A percentile compares a stretch with the other conserved stretches of the same genome.
phyloP scores from a whole-genome alignment of 35 echinoderm and acorn worm species.

The Chiridota heheva region DNA sequence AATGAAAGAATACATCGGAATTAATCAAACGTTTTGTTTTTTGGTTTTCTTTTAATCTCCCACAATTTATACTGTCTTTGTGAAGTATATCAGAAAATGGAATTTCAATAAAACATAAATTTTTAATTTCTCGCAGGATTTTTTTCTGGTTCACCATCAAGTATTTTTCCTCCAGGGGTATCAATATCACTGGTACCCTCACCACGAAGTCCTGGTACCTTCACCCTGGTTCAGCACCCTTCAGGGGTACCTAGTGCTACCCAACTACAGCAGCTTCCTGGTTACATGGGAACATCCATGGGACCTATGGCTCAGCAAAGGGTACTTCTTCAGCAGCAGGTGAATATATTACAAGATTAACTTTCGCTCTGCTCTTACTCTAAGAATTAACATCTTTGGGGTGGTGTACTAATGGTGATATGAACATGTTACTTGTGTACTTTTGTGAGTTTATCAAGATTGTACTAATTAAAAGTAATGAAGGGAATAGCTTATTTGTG shows the following conservation, averaged over 20 bases:
- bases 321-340: slow-evolving; percentile 71
- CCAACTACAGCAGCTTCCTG: slow-evolving; percentile 88
- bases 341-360: background rate
- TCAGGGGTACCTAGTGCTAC: slow-evolving; percentile 66
- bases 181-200: slow-evolving; percentile 40
- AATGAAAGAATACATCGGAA: too few relatives aligned
- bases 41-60: too few relatives aligned
- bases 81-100: background rate
- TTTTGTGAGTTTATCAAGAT: too few relatives aligned
- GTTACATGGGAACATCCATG: slow-evolving; percentile 64
- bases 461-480: too few relatives aligned
- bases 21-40: too few relatives aligned
- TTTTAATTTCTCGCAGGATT: background rate
- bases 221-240: slow-evolving; percentile 72
- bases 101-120: too few relatives aligned
- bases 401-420: too few relatives aligned
- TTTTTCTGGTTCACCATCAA: background rate
- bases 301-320: slow-evolving; percentile 72
- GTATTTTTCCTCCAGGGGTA: slow-evolving; percentile 20
- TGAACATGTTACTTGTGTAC: too few relatives aligned
- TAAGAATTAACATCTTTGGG: background rate
- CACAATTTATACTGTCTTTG: too few relatives aligned
- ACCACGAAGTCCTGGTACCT: slow-evolving; percentile 61
- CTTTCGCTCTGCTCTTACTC: background rate
- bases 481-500: too few relatives aligned